A percentile compares a stretch with the other conserved stretches of the same genome.
Evolutionary conservation across 1,140 invertebrate genomes (phyloP).

Genomic region (Zaprionus capensis): DNA sequence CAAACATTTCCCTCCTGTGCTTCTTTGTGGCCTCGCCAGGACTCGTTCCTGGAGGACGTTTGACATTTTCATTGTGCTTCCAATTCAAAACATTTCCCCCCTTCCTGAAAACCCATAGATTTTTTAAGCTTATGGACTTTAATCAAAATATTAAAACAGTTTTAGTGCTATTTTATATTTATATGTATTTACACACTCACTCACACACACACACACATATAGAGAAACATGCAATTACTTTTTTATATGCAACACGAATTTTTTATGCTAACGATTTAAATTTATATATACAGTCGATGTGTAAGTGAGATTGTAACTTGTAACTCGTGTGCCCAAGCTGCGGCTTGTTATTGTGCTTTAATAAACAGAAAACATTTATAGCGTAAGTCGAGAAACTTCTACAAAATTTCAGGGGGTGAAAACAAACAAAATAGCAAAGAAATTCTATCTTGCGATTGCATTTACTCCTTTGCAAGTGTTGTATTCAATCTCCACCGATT

Average conservation of each 20-base stretch:
- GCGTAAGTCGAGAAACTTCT: background rate
- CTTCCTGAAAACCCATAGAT: conserved; percentile 8
- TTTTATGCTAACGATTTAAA: conserved; percentile 68
- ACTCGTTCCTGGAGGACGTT: background rate
- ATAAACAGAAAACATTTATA: conserved; percentile 46
- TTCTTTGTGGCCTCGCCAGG: background rate
- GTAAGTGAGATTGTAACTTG: conserved; percentile 35
- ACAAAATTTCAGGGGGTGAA: background rate
- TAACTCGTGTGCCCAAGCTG: conserved; percentile 67
- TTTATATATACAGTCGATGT: conserved; percentile 26
- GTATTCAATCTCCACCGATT: no score
- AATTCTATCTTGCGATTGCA: background rate
- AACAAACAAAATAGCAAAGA: background rate
- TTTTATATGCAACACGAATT: conserved; percentile 75
- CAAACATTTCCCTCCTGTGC: background rate
- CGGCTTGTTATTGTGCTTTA: conserved; percentile 75
- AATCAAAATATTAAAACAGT: conserved; percentile 57
- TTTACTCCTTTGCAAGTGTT: no score
- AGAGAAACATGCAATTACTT: conserved; percentile 40
- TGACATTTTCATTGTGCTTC: conserved; percentile 24
- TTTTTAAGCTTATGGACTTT: conserved; percentile 46
- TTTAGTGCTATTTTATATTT: conserved; percentile 73
- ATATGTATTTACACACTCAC: conserved; percentile 23
- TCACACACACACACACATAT: conserved; percentile 18
- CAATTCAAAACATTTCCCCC: background rate